Percentiles rank a stretch among this genome's conserved stretches.
Evolutionary conservation across 2,888 invertebrate genomes (phyloP).

Genomic region (Pantelozetes paolii): DNA sequence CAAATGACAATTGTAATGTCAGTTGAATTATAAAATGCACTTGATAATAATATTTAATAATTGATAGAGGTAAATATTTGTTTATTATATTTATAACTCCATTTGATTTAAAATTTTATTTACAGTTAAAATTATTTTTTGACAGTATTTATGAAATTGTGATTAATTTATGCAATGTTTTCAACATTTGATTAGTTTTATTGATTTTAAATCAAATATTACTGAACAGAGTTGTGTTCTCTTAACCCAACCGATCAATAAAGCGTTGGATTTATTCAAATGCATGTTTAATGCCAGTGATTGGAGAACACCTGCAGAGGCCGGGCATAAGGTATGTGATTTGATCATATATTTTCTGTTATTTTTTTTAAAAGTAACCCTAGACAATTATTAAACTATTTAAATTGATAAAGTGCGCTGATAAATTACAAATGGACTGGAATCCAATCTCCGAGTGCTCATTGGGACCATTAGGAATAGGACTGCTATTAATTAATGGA

Average conservation of each 20-base stretch:
- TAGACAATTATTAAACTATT: too few species aligned
- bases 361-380: too few species aligned
- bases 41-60: too few species aligned
- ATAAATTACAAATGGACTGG: not conserved
- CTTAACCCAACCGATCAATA: not conserved
- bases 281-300: not conserved
- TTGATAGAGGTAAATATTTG: too few species aligned
- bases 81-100: too few species aligned
- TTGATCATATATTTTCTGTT: too few species aligned
- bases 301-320: not conserved
- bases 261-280: not conserved
- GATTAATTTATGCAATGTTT: not conserved
- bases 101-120: too few species aligned
- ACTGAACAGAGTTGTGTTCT: not conserved
- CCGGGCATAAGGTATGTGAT: not conserved
- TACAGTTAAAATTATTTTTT: too few species aligned
- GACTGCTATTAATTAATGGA: not conserved
- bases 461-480: not conserved
- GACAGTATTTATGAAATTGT: not conserved
- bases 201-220: too few species aligned
- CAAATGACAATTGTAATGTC: too few species aligned
- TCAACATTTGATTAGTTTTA: not conserved
- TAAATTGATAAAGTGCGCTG: too few species aligned
- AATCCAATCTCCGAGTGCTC: not conserved
- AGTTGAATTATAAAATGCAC: too few species aligned